These are phyloP conservation scores for Festucalex cinctus DNA, from an alignment of 2,113 vertebrate genomes.

Conservation along the genomic window DNA sequence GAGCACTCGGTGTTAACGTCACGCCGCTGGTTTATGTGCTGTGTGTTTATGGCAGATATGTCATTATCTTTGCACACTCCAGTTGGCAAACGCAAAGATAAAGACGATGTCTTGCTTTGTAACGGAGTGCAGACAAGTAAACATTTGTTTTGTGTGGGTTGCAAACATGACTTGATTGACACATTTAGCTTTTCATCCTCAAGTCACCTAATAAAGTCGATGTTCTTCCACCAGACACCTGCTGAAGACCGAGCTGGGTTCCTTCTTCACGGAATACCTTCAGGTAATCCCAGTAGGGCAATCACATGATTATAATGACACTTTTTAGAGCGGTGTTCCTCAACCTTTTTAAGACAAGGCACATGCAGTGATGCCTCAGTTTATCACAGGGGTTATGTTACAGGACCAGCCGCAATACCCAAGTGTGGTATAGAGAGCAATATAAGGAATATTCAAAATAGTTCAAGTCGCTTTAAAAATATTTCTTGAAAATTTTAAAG, in stretches of 20 bases:
- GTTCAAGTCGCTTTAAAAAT: too few species aligned
- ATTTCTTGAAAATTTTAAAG: too few species aligned
- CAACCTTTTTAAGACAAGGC: background rate
- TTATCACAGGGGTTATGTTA: too few species aligned
- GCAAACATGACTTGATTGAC: background rate
- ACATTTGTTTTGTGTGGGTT: background rate
- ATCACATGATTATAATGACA: background rate
- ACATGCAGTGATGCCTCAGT: too few species aligned
- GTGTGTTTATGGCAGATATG: constrained; percentile 51
- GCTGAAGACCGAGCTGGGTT: constrained; percentile 94
- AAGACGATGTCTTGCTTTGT: constrained; percentile 4
- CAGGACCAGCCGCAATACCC: too few species aligned
- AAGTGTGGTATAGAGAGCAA: too few species aligned
- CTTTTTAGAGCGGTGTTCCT: background rate
- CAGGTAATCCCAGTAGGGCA: constrained; percentile 54
- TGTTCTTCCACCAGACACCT: constrained; percentile 77
- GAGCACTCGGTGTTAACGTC: constrained; percentile 29
- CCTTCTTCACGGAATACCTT: constrained; percentile 95
- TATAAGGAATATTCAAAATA: too few species aligned
- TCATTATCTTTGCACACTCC: constrained; percentile 59
- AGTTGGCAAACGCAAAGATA: constrained; percentile 9
- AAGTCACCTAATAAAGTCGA: background rate
- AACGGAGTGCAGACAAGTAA: background rate
- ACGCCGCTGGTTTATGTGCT: constrained; percentile 47
- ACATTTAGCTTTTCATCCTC: background rate